Evolutionary conservation across 2,888 invertebrate species (phyloP), one percentile per base, ranked within the genome.

Genomic region (Sphaerophoria rueppellii): DNA sequence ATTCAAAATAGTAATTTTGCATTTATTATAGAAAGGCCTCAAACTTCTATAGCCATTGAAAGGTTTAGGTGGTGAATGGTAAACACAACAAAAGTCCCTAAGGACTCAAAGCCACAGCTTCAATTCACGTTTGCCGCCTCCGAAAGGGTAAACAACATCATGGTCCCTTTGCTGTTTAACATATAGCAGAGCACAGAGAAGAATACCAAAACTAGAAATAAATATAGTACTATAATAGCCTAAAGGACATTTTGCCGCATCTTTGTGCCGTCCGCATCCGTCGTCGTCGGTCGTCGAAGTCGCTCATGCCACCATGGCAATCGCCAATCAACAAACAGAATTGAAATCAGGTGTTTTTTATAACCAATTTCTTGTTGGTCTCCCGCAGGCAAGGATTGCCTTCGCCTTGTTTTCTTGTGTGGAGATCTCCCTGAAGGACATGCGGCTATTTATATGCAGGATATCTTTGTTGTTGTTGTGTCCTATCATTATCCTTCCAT

Each of bases 341-440:
- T 61, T 58, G 57, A 70, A 70, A 78, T 82, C 78, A 78, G 82
- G 82, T 82, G 73, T 55, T 58, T 63, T 82, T 78, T 78, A 78
- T 78, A 73, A 65, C 82, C 69, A 57, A 55, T 63, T 14, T 16
- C 35, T 6, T 63, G 70, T 57, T 40, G 14, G 54, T 40, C 61
- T 16, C 0, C 67, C 54, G 54, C 60, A 63, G 50, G 78, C 48
- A 12, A 57, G 37, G 14, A 48, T 78, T 43, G 54, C 65, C 73
- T 67, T 73, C 65, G 24, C 24, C 24, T 24, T 24, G 24, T 24
- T 24, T 24, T 24, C 24, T 24, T 69, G 63, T 78, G 61, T 14
- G 35, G 34, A 55, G 55, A 55, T 55, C n/a, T 57, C 55, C 61
- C 78, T 50, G n/a, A 52, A 69, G 72, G 82, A 69, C 57, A 43